Base-by-base conservation (phyloP, 2,113 vertebrate genomes). In the Polypterus senegalus region DNA sequence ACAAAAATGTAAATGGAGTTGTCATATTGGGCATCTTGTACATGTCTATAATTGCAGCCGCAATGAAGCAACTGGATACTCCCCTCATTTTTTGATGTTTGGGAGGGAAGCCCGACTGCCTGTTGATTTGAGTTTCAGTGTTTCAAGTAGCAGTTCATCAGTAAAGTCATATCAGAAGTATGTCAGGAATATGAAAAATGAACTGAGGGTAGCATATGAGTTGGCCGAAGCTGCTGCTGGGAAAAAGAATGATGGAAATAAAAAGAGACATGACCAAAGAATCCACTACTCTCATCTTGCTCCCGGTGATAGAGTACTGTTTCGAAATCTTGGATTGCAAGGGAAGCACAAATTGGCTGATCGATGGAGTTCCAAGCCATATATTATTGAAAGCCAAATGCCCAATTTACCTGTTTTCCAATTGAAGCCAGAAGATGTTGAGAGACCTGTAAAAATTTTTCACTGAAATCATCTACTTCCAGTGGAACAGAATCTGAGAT, bases 81-180 rank as follows among this genome's bases (percentile, higher is more conserved):
- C 60, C 43, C 60, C 65, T 47, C 58, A 62, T 47, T 60, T 62
- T 53, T 43, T 66, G 10, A 66, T 66, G 61, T 66, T 66, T 43
- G 60, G 65, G 11, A 4, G 49, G 10, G 65, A 66, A 62, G 65
- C 65, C n/a, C 61, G 65, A 55, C 27, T 62, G 60, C 65, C 65
- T n/a, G 60, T 67, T 46, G 65, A 67, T n/a, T 7, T 67, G 49
- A 45, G 48, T 49, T 67, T 63, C 46, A 57, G 51, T 8, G 61
- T 67, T 9, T 63, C 61, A 10, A 51, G 7, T 54, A 49, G 59
- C 47, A 56, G 61, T 43, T 54, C 57, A 4, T 59, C 61, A 49
- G 59, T 53, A n/a, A 47, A 46, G 5, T 63, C 62, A 11, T 67
- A 67, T 44, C 53, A 51, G 53, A 60, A 53, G 60, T 67, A 64